These are phyloP conservation scores for Polydrusus pterygomalis DNA, from an alignment of 2,888 invertebrate species.

Conservation along the genomic window DNA sequence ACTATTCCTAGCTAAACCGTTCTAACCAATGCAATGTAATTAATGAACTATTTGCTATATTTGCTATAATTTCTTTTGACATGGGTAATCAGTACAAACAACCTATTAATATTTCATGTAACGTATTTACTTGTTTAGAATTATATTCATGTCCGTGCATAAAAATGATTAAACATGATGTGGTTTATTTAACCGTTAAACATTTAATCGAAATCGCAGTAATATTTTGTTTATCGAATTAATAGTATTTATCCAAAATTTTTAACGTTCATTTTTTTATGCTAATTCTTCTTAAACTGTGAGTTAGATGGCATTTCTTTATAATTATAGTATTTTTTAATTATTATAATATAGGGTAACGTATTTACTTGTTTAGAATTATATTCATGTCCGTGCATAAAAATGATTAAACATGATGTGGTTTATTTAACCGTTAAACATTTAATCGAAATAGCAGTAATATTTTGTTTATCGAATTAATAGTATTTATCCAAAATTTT, in stretches of 20 bases:
- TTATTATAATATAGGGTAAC: too few relatives aligned
- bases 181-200: slow-evolving; percentile 16
- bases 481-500: background rate
- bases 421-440: slow-evolving; percentile 14
- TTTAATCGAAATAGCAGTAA: slow-evolving; percentile 32
- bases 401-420: slow-evolving; percentile 4
- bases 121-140: slow-evolving; percentile 13
- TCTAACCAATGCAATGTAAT: too few relatives aligned
- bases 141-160: background rate
- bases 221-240: slow-evolving; percentile 28
- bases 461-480: slow-evolving; percentile 24
- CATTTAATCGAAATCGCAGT: slow-evolving; percentile 29
- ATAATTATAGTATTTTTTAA: too few relatives aligned
- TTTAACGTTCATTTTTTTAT: too few relatives aligned
- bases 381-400: background rate
- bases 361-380: slow-evolving; percentile 11
- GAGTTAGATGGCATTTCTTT: too few relatives aligned
- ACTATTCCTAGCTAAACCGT: too few relatives aligned
- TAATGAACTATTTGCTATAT: too few relatives aligned
- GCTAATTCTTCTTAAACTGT: too few relatives aligned
- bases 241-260: background rate
- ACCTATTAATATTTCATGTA: slow-evolving; percentile 8
- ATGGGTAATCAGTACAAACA: background rate
- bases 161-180: slow-evolving; percentile 4
- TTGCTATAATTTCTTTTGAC: background rate